Conservation (phyloP, 2,113 vertebrate genomes). For the Syrrhaptes paradoxus region DNA sequence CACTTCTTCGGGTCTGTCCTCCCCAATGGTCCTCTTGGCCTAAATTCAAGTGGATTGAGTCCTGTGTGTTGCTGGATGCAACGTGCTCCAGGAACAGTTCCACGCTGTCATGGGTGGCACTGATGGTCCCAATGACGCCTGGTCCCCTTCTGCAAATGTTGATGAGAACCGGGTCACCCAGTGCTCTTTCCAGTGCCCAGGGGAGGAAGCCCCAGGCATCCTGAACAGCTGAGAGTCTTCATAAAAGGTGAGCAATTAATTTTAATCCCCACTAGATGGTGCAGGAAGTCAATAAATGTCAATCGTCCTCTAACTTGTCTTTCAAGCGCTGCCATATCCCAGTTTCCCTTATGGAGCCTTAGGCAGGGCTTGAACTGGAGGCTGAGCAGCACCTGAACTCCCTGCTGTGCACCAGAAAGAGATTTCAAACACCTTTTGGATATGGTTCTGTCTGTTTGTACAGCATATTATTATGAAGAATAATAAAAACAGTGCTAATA, state of each 20-base stretch:
- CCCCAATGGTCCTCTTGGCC: too few species aligned
- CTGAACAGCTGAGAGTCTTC: neutral
- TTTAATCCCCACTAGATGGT: constrained; percentile 71
- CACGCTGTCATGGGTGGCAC: neutral
- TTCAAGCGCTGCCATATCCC: constrained; percentile 35
- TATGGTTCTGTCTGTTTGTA: neutral
- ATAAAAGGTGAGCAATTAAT: constrained; percentile 52
- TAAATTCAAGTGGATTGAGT: neutral
- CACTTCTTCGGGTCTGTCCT: neutral
- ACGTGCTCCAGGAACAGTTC: neutral
- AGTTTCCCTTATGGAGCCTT: neutral
- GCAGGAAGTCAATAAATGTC: constrained; percentile 73
- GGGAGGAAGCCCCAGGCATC: neutral
- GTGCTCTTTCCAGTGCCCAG: neutral
- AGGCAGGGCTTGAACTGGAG: neutral
- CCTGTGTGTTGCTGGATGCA: rapidly evolving
- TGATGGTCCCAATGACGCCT: neutral
- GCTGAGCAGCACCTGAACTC: constrained; percentile 5
- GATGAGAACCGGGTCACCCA: neutral
- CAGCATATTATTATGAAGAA: neutral
- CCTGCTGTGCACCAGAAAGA: neutral
- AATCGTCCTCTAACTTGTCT: constrained; percentile 28
- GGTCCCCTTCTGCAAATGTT: neutral
- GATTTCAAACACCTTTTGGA: neutral
- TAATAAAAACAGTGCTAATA: neutral